A percentile compares a stretch with the other conserved stretches of the same genome.
Evolutionary conservation across 2,113 vertebrate genomes (phyloP).

Genomic region (Coryphaenoides rupestris): DNA sequence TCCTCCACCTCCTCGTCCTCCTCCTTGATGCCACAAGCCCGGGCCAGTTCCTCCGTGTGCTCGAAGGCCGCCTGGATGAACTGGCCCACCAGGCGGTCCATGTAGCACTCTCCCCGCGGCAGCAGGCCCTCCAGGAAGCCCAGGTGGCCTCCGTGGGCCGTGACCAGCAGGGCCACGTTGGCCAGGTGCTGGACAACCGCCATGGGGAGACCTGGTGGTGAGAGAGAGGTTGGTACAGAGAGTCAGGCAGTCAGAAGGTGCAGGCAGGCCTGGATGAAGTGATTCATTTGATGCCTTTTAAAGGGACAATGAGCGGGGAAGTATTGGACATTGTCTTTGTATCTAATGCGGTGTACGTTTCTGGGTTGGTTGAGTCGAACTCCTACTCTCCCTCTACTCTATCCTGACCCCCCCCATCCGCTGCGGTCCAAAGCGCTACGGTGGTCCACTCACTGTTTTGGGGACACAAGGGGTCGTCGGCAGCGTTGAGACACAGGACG

Average conservation of each 20-base stretch:
- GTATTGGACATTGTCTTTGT: too few species aligned
- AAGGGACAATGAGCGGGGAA: too few species aligned
- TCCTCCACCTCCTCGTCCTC: conserved; percentile 18
- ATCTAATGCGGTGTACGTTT: too few species aligned
- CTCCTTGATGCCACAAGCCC: conserved; percentile 50
- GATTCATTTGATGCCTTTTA: not conserved
- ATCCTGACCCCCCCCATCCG: not conserved
- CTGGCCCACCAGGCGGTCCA: conserved; percentile 74
- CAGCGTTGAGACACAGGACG: conserved; percentile 80
- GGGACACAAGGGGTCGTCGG: conserved; percentile 82
- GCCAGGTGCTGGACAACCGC: conserved; percentile 54
- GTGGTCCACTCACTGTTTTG: conserved; percentile 52
- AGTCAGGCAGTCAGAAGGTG: too few species aligned
- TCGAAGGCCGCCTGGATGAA: conserved; percentile 69
- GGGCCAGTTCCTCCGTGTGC: conserved; percentile 55
- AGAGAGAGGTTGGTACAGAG: too few species aligned
- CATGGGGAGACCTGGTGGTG: conserved; percentile 69
- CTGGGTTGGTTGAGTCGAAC: too few species aligned
- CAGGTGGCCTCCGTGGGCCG: conserved; percentile 76
- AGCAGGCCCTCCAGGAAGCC: conserved; percentile 81
- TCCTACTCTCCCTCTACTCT: too few species aligned
- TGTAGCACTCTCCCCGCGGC: conserved; percentile 68
- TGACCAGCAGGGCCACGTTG: conserved; percentile 74
- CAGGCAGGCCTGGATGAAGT: not conserved
- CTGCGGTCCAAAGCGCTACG: not conserved